A percentile compares a stretch with the other conserved stretches of the same genome.
phyloP scores from a whole-genome alignment of 2,888 invertebrate species.

The Melanostoma scalare region DNA sequence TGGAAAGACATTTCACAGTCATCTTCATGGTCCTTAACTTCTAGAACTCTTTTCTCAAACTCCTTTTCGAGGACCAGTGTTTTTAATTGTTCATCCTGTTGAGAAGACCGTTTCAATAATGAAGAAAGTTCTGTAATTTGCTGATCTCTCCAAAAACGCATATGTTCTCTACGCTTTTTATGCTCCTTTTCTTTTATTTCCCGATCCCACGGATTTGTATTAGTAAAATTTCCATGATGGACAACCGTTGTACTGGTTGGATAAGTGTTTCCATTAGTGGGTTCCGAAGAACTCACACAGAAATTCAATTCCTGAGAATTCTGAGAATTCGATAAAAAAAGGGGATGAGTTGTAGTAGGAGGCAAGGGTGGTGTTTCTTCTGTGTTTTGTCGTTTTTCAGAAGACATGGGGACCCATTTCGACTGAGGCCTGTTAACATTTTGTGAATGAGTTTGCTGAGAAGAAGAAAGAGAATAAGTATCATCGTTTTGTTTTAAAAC shows the following conservation, averaged over 20 bases:
- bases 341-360: conserved; percentile 88
- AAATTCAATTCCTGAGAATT: conserved; percentile 82
- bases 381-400: conserved; percentile 67
- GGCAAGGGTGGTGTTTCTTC: conserved; percentile 85
- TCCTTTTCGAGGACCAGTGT: conserved; percentile 96
- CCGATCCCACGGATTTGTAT: conserved; percentile 94
- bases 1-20: conserved; percentile 83
- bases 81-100: conserved; percentile 93
- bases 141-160: conserved; percentile 91
- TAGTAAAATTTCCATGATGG: conserved; percentile 76
- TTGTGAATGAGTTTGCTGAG: conserved; percentile 34
- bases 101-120: conserved; percentile 87
- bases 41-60: conserved; percentile 95
- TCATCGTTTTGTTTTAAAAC: background rate
- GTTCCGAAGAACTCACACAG: conserved; percentile 89
- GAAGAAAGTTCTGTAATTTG: conserved; percentile 91
- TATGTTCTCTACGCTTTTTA: conserved; percentile 89
- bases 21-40: conserved; percentile 87
- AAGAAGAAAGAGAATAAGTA: background rate
- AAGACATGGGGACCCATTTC: conserved; percentile 49
- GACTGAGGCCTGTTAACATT: conserved; percentile 31
- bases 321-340: conserved; percentile 82
- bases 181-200: conserved; percentile 93
- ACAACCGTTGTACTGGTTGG: conserved; percentile 79
- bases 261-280: conserved; percentile 89